Base-by-base conservation (phyloP, 64 coral and sea anemone genomes). In the Hydrozoanthus tunicans region DNA sequence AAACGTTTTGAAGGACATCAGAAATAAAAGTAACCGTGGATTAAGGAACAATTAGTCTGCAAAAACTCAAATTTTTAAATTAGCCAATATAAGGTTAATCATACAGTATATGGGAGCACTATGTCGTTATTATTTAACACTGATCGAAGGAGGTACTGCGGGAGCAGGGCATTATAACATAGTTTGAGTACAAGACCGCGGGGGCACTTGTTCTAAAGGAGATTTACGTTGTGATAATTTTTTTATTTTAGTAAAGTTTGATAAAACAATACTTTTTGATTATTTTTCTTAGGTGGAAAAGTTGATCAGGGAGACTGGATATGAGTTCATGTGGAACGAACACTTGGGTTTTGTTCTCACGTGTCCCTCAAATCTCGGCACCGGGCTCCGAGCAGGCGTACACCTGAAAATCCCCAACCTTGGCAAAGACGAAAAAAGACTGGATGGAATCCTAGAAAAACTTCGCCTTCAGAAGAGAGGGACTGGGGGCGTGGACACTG, bases 311-410 rank as follows among this genome's bases (percentile, higher is more conserved):
- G 86, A 85, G 26, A 78, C 56, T 89, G 92, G 95, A 1, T 83
- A 94, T 26, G 81, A 89, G 59, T 96, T 91, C 62, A 96, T 96
- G 95, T 96, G 95, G 95, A 96, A 94, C 62, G 95, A 96, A 26
- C 95, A 96, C 26, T 92, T 96, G 62, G 95, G 95, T 9, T 96
- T 77, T 59, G 83, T 96, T 23, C 66, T 96, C 20, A 96, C 95
- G 17, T 96, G 95, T 59, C 95, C 95, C 7, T 96, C 95, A 59
- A 96, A 96, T 53, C 95, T 96, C 51, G 95, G 95, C 6, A 96
- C 95, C 17, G 95, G 95, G 53, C 90, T 96, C 15, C 95, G 95
- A 10, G 95, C 92, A 20, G 95, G 95, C 1, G 95, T 96, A 12
- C 95, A 96, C 17, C 61, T 96, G 0, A 96, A 96, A 57, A 96